Evolutionary conservation across 2,797 vertebrate species (phyloP).

Genomic region (Bovichtus variegatus): DNA sequence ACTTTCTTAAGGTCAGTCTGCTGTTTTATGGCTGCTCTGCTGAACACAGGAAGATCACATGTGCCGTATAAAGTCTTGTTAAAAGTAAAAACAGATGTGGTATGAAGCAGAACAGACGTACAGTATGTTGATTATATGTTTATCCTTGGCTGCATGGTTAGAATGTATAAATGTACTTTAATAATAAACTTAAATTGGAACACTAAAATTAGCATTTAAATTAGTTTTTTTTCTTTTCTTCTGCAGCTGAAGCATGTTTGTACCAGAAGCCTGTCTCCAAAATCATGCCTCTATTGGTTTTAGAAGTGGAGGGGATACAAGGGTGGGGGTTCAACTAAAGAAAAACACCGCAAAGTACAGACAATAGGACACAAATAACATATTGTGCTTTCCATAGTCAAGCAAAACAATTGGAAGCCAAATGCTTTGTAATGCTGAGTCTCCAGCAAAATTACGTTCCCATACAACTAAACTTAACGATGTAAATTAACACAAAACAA

Average conservation of each 20-base stretch:
- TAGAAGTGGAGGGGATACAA: neutral
- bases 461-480: too few species aligned
- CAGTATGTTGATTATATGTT: slow-evolving; percentile 6
- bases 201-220: slow-evolving; percentile 14
- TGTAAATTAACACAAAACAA: too few species aligned
- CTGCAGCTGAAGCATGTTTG: neutral
- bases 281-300: neutral
- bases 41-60: slow-evolving; percentile 12
- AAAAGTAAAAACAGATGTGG: slow-evolving; percentile 12
- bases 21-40: slow-evolving; percentile 27
- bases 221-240: neutral
- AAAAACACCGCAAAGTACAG: neutral
- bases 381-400: neutral
- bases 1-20: slow-evolving; percentile 20
- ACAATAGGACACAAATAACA: neutral
- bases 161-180: neutral
- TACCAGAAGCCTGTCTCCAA: neutral
- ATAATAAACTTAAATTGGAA: neutral
- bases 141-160: neutral
- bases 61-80: neutral
- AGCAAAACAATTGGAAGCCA: neutral
- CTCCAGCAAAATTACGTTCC: too few species aligned
- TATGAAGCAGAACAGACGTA: neutral
- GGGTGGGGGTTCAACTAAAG: neutral
- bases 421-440: too few species aligned